These are phyloP conservation scores for Trichonephila inaurata DNA, from an alignment of 1,140 invertebrate genomes.

Conservation along the genomic window DNA sequence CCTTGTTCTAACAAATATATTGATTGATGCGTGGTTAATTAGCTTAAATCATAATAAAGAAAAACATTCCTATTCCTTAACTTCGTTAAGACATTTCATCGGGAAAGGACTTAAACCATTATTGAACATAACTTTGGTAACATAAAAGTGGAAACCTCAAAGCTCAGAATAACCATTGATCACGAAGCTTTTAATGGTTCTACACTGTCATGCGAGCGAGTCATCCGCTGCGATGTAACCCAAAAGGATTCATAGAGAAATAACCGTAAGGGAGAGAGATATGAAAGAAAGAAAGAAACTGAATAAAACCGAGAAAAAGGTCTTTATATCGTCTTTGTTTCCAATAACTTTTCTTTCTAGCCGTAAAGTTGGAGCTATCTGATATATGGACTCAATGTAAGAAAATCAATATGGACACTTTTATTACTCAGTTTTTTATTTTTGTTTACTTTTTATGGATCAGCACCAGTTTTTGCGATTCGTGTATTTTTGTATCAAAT, in stretches of 20 bases:
- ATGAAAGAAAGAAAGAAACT: constrained; percentile 37
- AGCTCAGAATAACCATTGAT: constrained; percentile 49
- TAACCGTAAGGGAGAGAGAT: constrained; percentile 28
- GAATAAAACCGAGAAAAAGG: constrained; percentile 32
- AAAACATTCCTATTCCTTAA: no score
- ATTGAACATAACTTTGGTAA: background rate
- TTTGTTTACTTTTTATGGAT: no score
- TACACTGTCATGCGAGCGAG: constrained; percentile 49
- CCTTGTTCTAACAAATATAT: no score
- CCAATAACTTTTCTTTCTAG: constrained; percentile 35
- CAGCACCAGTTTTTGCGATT: no score
- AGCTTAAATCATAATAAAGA: no score
- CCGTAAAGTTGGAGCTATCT: constrained; percentile 41
- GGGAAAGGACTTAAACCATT: background rate
- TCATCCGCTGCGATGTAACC: constrained; percentile 35
- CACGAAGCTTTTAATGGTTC: constrained; percentile 51
- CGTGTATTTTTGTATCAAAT: no score
- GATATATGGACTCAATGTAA: background rate
- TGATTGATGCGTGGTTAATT: no score
- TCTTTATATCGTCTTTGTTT: constrained; percentile 52
- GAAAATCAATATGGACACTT: background rate
- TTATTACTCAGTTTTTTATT: background rate
- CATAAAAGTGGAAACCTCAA: constrained; percentile 47
- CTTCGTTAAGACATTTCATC: no score
- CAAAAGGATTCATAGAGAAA: constrained; percentile 30